Conservation (phyloP, 2,113 vertebrate species). For the Petaurus breviceps region DNA sequence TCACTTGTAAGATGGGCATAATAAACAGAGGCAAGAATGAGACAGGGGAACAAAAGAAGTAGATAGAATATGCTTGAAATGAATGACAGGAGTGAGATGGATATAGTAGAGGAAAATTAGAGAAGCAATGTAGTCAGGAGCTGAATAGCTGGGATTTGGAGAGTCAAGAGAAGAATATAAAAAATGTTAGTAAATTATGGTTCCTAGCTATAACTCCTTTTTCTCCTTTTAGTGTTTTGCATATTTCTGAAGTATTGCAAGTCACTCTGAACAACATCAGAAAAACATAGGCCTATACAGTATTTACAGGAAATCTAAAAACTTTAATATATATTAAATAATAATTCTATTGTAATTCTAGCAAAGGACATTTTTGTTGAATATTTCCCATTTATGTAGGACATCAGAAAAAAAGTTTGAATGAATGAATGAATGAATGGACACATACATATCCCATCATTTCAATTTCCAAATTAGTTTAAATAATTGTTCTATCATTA, state of each 20-base stretch:
- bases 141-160: background rate
- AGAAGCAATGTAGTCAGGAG: background rate
- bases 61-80: background rate
- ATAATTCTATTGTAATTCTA: background rate
- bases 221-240: background rate
- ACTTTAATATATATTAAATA: background rate
- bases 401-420: background rate
- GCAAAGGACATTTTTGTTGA: background rate
- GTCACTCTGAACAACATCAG: background rate
- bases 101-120: background rate
- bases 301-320: background rate
- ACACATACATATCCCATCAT: background rate
- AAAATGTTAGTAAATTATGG: background rate
- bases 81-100: background rate
- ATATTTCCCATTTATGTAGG: background rate
- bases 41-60: background rate
- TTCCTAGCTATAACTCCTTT: background rate
- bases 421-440: background rate
- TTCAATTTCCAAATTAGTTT: background rate
- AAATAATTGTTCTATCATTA: background rate
- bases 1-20: background rate
- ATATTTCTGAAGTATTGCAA: background rate
- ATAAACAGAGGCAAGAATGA: background rate
- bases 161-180: background rate
- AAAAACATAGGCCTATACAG: background rate